Conservation (phyloP, 2,888 invertebrate genomes). For the Polyploca ridens region DNA sequence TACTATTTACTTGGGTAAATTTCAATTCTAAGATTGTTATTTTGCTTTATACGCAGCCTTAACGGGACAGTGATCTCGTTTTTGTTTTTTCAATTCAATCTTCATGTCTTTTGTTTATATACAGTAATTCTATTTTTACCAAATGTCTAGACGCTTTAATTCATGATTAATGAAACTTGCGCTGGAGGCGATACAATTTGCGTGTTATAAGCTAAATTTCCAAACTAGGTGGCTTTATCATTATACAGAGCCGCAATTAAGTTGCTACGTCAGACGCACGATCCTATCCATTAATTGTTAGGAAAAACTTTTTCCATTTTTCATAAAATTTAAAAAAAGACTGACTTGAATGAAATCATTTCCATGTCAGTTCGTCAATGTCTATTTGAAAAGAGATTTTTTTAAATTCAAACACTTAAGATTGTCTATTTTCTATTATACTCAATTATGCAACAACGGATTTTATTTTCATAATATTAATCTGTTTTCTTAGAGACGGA, state of each 20-base stretch:
- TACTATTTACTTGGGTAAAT: too few species aligned
- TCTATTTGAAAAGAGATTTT: too few species aligned
- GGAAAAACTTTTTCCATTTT: conserved; percentile 40
- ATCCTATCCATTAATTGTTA: conserved; percentile 46
- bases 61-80: not conserved
- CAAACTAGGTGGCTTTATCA: conserved; percentile 6
- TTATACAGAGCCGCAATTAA: conserved; percentile 9
- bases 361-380: too few species aligned
- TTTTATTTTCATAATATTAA: too few species aligned
- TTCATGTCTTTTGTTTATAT: too few species aligned
- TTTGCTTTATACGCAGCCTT: too few species aligned
- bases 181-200: not conserved
- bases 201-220: not conserved
- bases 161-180: conserved; percentile 22
- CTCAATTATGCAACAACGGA: too few species aligned
- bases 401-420: not conserved
- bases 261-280: conserved; percentile 44
- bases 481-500: too few species aligned
- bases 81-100: too few species aligned
- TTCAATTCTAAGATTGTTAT: too few species aligned
- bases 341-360: not conserved
- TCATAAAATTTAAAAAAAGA: conserved; percentile 26
- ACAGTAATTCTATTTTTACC: too few species aligned
- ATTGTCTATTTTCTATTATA: too few species aligned
- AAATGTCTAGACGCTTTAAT: conserved; percentile 17